These are phyloP conservation scores for Coryphaenoides rupestris DNA, from an alignment of 2,113 vertebrate genomes.

Conservation along the genomic window DNA sequence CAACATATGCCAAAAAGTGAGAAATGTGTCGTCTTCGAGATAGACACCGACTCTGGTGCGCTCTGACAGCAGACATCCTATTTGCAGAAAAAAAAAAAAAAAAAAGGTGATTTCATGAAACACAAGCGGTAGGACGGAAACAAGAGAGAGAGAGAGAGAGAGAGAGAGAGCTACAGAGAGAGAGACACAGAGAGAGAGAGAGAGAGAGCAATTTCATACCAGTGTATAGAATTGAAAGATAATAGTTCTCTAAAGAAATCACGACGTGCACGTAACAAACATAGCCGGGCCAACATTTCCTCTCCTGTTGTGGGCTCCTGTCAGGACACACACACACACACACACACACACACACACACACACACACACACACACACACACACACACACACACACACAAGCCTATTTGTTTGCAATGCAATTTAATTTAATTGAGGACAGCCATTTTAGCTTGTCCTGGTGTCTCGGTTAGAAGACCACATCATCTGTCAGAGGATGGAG, in stretches of 20 bases:
- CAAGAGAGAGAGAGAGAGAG: too few relatives aligned
- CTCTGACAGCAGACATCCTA: conserved; percentile 64
- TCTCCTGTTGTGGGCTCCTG: conserved; percentile 34
- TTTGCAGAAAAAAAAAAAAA: too few relatives aligned
- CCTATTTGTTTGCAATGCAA: conserved; percentile 32
- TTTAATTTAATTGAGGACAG: conserved; percentile 35
- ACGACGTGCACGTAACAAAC: conserved; percentile 46
- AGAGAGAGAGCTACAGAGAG: conserved; percentile 11
- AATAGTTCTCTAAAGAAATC: conserved; percentile 49
- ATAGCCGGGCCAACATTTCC: conserved; percentile 38
- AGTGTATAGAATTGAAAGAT: conserved; percentile 34
- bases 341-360: conserved; percentile 47
- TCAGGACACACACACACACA: conserved; percentile 41
- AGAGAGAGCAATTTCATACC: conserved; percentile 26
- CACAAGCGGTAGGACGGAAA: conserved; percentile 36
- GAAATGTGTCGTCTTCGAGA: conserved; percentile 63
- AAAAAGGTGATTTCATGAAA: conserved; percentile 68
- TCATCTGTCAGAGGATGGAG: conserved; percentile 27
- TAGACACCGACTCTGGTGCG: conserved; percentile 55
- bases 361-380: conserved; percentile 47
- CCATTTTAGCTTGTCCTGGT: conserved; percentile 41
- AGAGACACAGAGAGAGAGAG: neutral
- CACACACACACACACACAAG: conserved; percentile 45
- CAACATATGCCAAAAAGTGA: conserved; percentile 73
- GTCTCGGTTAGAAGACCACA: conserved; percentile 19